Conservation (phyloP, 2,113 vertebrate genomes). For the Perca fluviatilis region DNA sequence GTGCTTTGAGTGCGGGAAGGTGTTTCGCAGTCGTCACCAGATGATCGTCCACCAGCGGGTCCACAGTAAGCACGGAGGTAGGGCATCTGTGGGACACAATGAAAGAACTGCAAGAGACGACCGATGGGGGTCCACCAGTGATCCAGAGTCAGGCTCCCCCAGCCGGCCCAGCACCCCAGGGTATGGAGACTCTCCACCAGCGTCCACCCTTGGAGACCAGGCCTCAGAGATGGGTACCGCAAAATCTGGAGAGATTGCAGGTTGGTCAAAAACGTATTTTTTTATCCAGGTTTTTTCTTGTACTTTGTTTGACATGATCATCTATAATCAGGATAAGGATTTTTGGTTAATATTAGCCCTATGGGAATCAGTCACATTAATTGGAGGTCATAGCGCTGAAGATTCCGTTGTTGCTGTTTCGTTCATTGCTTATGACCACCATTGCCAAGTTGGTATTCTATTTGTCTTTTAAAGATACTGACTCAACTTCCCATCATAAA, state of each 20-base stretch:
- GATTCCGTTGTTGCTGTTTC: background rate
- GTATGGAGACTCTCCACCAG: conserved; percentile 88
- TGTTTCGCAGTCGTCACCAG: conserved; percentile 97
- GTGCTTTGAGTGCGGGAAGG: conserved; percentile 96
- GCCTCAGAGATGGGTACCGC: conserved; percentile 85
- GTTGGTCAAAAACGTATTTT: conserved; percentile 49
- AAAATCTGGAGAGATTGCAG: conserved; percentile 69
- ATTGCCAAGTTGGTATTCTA: background rate
- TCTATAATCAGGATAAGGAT: background rate
- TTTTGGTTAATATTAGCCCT: background rate
- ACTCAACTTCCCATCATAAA: background rate
- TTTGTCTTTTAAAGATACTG: background rate
- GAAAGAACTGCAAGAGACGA: conserved; percentile 69
- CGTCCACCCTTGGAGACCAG: conserved; percentile 86
- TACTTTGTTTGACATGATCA: background rate
- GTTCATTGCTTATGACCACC: background rate
- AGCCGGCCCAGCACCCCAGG: conserved; percentile 91
- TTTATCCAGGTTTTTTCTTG: background rate
- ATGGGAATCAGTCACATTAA: background rate
- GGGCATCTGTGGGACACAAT: conserved; percentile 76
- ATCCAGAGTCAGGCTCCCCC: conserved; percentile 88
- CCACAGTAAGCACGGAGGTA: conserved; percentile 88
- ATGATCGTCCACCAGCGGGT: conserved; percentile 94
- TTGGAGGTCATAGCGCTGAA: background rate
- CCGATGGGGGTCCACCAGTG: conserved; percentile 89